A percentile compares a stretch with the other conserved stretches of the same genome.
These are phyloP conservation scores for Mactra quadrangularis DNA, from an alignment of 1,140 invertebrate genomes.

Conservation along the genomic window DNA sequence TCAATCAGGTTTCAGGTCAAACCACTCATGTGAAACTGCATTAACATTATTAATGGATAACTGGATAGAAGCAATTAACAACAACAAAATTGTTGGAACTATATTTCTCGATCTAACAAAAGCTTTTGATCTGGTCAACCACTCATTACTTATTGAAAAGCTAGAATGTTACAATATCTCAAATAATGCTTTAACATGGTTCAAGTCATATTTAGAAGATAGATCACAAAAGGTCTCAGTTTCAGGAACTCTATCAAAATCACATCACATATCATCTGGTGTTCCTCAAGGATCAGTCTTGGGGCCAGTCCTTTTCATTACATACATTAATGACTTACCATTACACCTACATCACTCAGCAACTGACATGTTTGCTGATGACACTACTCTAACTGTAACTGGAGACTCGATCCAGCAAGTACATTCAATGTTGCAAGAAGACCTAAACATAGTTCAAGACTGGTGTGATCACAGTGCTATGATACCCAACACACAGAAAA, in stretches of 20 bases:
- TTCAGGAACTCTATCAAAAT: neutral
- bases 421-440: too few relatives aligned
- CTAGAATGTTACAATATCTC: neutral
- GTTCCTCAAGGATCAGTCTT: neutral
- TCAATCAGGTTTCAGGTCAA: neutral
- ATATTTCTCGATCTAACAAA: slow-evolving; percentile 17
- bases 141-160: neutral
- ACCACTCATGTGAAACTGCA: slow-evolving; percentile 11
- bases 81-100: neutral
- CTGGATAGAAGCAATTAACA: neutral
- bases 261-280: neutral
- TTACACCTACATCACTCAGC: neutral
- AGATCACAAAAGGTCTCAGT: neutral
- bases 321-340: neutral
- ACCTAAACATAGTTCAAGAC: too few relatives aligned
- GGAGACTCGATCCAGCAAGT: neutral
- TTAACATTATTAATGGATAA: neutral
- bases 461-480: too few relatives aligned
- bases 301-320: neutral
- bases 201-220: neutral
- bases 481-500: too few relatives aligned
- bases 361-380: slow-evolving; percentile 24
- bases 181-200: neutral
- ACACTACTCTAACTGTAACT: neutral
- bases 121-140: slow-evolving; percentile 31